phyloP scores from a whole-genome alignment of 2,113 vertebrate species.

The Chrysochloris asiatica region DNA sequence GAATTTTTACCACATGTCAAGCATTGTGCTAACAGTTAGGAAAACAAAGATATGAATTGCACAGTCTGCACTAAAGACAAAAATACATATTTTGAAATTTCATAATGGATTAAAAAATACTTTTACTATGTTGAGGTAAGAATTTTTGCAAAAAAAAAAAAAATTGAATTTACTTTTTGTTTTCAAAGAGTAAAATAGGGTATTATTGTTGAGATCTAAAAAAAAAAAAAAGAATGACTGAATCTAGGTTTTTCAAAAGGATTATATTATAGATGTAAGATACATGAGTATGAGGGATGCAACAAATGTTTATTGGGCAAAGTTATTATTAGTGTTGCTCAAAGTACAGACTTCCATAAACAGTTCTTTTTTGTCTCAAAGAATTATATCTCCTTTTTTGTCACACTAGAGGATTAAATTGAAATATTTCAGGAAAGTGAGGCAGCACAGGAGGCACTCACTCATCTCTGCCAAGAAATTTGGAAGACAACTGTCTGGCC shows the following conservation, averaged over 20 bases:
- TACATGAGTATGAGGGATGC: background rate
- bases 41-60: slow-evolving; percentile 20
- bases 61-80: background rate
- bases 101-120: background rate
- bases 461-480: too few relatives aligned
- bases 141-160: background rate
- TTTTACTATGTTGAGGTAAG: background rate
- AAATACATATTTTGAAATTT: slow-evolving; percentile 28
- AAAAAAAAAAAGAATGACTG: background rate
- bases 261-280: background rate
- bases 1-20: background rate
- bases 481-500: too few relatives aligned
- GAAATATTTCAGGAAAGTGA: too few relatives aligned
- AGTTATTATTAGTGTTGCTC: background rate
- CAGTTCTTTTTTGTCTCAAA: background rate
- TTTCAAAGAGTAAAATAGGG: background rate
- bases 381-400: background rate
- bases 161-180: background rate
- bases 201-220: background rate
- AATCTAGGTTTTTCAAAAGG: background rate
- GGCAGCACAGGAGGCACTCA: too few relatives aligned
- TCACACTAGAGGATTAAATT: background rate
- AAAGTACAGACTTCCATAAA: background rate
- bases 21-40: background rate
- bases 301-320: background rate